Base-by-base conservation (phyloP, 2,797 vertebrate species). In the Cirrhinus mrigala region DNA sequence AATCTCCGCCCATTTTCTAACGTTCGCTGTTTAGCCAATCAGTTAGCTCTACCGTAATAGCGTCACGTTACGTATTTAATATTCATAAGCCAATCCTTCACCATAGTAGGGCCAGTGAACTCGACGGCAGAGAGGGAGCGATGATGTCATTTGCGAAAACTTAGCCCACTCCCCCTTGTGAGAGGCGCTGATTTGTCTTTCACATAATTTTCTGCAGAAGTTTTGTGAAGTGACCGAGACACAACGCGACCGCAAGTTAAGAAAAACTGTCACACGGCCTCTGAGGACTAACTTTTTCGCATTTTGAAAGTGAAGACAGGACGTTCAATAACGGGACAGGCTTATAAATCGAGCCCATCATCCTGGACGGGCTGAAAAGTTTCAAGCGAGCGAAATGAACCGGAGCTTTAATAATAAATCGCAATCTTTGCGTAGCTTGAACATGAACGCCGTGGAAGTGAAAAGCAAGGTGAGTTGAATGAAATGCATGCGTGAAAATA, bases 381-480 rank as follows among this genome's bases (percentile, higher is more conserved):
- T 83, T 40, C n/a, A 18, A 70, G 56, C 73, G 33, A 73, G 27
- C 74, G 95, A 94, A 93, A 99, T 98, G 97, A 98, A 97, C 92
- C 96, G 97, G 94, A 99, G 97, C 92, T 98, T 98, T 93, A 96
- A 96, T 93, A 96, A 96, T 88, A 97, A 96, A 91, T 97, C 97
- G 88, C 97, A 97, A 89, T 96, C 95, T 92, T 94, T 98, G 96
- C 96, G 96, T 84, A 95, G 93, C 85, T 93, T 94, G 90, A 96
- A 96, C 24, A 95, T 96, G 90, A 95, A 94, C 91, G 97, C 97
- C 0, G 97, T 99, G 93, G 98, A 99, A 94, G 98, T 99, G 79
- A 99, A 99, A 91, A 98, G 97, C 93, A 99, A 98, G 97, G 98
- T 98, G 93, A 96, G 96, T 33, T 75, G 27, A 11, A 33, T 18